A percentile compares a stretch with the other conserved stretches of the same genome.
phyloP scores from a whole-genome alignment of 1,140 invertebrate species.

The Drosophila saltans region DNA sequence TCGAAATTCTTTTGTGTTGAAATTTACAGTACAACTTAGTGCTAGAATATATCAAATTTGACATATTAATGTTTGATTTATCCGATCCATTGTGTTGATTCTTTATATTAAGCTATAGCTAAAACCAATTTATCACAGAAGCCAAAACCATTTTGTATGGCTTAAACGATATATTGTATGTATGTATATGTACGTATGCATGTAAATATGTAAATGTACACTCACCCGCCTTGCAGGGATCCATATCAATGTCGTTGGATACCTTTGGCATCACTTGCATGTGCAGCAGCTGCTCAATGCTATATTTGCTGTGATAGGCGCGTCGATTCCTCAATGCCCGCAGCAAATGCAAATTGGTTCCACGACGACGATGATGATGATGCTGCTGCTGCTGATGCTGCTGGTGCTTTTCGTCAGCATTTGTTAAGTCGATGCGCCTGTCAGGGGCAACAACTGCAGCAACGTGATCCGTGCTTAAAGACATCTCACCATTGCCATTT shows the following conservation, averaged over 20 bases:
- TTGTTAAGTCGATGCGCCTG: conserved; percentile 7
- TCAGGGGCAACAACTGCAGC: conserved; percentile 6
- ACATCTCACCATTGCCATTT: conserved; percentile 37
- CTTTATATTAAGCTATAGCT: conserved; percentile 1
- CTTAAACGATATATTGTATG: conserved; percentile 12
- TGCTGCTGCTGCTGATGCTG: conserved; percentile 18
- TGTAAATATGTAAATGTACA: conserved; percentile 28
- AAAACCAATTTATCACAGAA: conserved; percentile 28
- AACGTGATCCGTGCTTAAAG: conserved; percentile 35
- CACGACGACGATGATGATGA: conserved; percentile 40
- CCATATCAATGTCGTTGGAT: conserved; percentile 90
- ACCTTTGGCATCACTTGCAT: conserved; percentile 87
- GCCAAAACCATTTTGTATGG: conserved; percentile 42
- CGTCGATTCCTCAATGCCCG: conserved; percentile 42
- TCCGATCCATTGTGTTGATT: too few relatives aligned
- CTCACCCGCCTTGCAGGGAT: conserved; percentile 94
- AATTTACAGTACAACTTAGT: too few relatives aligned
- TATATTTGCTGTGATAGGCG: conserved; percentile 85
- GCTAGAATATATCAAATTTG: too few relatives aligned
- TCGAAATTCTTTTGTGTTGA: too few relatives aligned
- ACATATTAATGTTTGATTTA: too few relatives aligned
- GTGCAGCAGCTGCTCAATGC: conserved; percentile 88
- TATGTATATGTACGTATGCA: not conserved
- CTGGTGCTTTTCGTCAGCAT: conserved; percentile 8
- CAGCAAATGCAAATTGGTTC: conserved; percentile 40